Evolutionary conservation across 2,113 vertebrate species (phyloP), one percentile per base, ranked within the genome.

Genomic region (Oncorhynchus kisutch): DNA sequence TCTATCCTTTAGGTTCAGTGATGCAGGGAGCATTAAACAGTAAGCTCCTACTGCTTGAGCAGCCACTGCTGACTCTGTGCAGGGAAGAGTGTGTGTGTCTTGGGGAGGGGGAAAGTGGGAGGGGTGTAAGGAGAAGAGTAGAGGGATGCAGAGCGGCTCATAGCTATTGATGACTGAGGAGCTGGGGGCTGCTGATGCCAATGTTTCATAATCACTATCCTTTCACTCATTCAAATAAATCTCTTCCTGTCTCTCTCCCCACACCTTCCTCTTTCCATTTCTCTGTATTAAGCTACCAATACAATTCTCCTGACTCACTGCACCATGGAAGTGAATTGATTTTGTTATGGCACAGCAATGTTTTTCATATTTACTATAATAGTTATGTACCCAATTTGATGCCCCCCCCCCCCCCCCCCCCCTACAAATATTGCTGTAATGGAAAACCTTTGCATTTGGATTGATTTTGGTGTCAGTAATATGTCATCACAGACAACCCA

Each of bases 141-240:
- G 72, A 76, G 39, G 45, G 60, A 73, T 67, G 80, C 75, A 54
- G 71, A 60, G 77, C 20, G 5, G 67, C 73, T 60, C 72, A 65
- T 9, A 6, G 45, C 31, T 62, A 24, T 67, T 70, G 71, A n/a
- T 67, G 71, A 73, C 67, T 20, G 77, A 54, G 81, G 48, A 72
- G 66, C 60, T 51, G 18, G 68, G 62, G 60, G 76, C n/a, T 82
- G 79, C 82, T 84, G 82, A 86, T 49, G 49, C 29, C 8, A 65
- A 22, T 62, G 65, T 79, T 83, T 83, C 76, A 71, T 72, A 67
- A 79, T 81, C 75, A 70, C 51, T 51, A 72, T 66, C 22, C 39
- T 24, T 68, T 66, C 74, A 64, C 22, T 49, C 75, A 67, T 71
- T 71, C 72, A 73, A 65, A 70, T 67, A 12, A 18, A 22, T 51